Conservation (phyloP, 1,140 invertebrate genomes). For the Carposina sasakii region DNA sequence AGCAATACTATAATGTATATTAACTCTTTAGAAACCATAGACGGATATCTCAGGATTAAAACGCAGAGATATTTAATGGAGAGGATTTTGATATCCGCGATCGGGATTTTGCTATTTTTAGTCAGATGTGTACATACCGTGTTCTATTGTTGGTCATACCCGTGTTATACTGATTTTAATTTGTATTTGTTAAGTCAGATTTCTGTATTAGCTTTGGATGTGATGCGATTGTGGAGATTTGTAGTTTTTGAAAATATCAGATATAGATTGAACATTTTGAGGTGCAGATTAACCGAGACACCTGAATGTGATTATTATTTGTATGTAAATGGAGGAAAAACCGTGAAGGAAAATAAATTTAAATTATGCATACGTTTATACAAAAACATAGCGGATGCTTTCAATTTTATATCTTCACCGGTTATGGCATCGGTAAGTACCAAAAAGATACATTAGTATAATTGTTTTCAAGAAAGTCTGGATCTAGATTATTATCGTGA, state of each 20-base stretch:
- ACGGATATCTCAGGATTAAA: slow-evolving; percentile 41
- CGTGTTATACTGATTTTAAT: slow-evolving; percentile 29
- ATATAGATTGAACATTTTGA: slow-evolving; percentile 43
- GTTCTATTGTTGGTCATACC: slow-evolving; percentile 32
- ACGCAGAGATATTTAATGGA: slow-evolving; percentile 23
- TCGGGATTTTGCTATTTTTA: slow-evolving; percentile 30
- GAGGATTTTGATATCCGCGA: slow-evolving; percentile 27
- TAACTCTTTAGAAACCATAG: slow-evolving; percentile 30
- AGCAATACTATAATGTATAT: slow-evolving; percentile 38
- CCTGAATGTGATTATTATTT: slow-evolving; percentile 38
- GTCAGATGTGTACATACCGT: slow-evolving; percentile 34
- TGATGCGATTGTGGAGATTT: slow-evolving; percentile 53
- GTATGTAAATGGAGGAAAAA: slow-evolving; percentile 41
- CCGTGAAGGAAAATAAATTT: slow-evolving; percentile 42
- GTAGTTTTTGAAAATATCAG: slow-evolving; percentile 41
- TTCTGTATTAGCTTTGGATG: slow-evolving; percentile 42
- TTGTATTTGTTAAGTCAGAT: slow-evolving; percentile 38
- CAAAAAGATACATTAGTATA: not conserved
- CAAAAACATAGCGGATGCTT: slow-evolving; percentile 40
- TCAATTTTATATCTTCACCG: slow-evolving; percentile 45
- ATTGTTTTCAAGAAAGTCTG: no score
- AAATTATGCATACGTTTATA: slow-evolving; percentile 43
- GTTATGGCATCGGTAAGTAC: slow-evolving; percentile 48
- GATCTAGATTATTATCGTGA: not conserved
- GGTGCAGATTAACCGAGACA: slow-evolving; percentile 37